Base-by-base conservation (phyloP, 2,888 invertebrate species). In the Brenthis daphne region DNA sequence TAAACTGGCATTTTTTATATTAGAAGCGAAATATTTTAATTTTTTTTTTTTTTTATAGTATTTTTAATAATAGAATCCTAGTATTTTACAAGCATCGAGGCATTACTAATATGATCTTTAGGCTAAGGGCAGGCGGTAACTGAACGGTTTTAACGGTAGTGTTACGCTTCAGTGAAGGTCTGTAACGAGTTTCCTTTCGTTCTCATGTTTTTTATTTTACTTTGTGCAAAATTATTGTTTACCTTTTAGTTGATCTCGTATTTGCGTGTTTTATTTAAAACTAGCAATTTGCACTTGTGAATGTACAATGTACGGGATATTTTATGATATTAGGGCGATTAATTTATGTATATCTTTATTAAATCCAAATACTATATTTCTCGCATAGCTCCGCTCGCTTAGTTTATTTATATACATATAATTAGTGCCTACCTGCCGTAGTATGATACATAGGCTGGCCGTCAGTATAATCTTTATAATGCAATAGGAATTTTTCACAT, bases 71-170 rank as follows among this genome's bases (percentile, higher is more conserved):
- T 66, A 64, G 66, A 51, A 68, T 61, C 64, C 55, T 51, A 66
- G 54, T 58, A 73, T 64, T 72, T 65, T 24, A 56, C 56, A 61
- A 60, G 53, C 68, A 64, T 24, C 55, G 66, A 68, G 48, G 55
- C 67, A 70, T 72, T 66, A 66, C 58, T 71, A 72, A 69, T 67
- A 48, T 66, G 73, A 73, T 74, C 74, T 75, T 75, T 72, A 71
- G 53, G 54, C 50, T 70, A 73, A 73, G 68, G 73, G 73, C 73
- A 63, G 60, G 67, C 63, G 11, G 37, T 43, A 43, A 43, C 33
- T 61, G 70, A 67, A 73, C 71, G 56, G 68, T 67, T 67, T 57
- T 69, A 71, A 63, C 74, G 69, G 70, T 67, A 71, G 73, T 69
- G 64, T 48, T 43, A 72, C 56, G 72, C 69, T 65, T 73, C 69